These are phyloP conservation scores for Agriopis leucophaearia DNA, from an alignment of 2,888 invertebrate genomes.

Conservation along the genomic window DNA sequence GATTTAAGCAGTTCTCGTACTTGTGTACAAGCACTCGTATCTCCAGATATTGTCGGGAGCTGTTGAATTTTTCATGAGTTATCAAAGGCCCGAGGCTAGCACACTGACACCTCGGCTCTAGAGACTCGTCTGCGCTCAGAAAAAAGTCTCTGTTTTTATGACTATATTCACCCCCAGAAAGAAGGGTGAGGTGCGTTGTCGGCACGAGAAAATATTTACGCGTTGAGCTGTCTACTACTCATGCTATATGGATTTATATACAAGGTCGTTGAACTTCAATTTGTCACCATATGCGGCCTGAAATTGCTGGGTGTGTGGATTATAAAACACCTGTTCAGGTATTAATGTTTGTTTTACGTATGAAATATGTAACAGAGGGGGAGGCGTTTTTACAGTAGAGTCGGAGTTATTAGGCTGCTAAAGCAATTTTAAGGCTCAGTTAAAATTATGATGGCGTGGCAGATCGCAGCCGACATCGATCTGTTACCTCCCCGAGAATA, in stretches of 20 bases:
- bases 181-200: constrained; percentile 55
- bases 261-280: constrained; percentile 57
- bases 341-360: constrained; percentile 36
- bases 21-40: constrained; percentile 24
- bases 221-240: constrained; percentile 43
- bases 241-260: constrained; percentile 25
- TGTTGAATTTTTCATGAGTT: constrained; percentile 80
- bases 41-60: constrained; percentile 58
- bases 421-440: constrained; percentile 32
- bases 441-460: constrained; percentile 28
- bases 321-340: constrained; percentile 40
- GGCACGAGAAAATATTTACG: constrained; percentile 64
- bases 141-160: constrained; percentile 66
- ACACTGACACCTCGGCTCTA: constrained; percentile 49
- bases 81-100: constrained; percentile 69
- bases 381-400: constrained; percentile 12
- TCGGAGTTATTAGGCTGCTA: constrained; percentile 24
- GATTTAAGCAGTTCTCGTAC: constrained; percentile 20
- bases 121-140: constrained; percentile 51
- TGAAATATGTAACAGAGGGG: constrained; percentile 25
- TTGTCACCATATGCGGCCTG: constrained; percentile 37
- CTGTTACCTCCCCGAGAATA: constrained; percentile 55
- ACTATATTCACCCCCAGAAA: constrained; percentile 65
- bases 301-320: constrained; percentile 30
- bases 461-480: constrained; percentile 37